Evolutionary conservation across 2,888 invertebrate genomes (phyloP), one percentile per base, ranked within the genome.

Genomic region (Drosophila pseudotakahashii): DNA sequence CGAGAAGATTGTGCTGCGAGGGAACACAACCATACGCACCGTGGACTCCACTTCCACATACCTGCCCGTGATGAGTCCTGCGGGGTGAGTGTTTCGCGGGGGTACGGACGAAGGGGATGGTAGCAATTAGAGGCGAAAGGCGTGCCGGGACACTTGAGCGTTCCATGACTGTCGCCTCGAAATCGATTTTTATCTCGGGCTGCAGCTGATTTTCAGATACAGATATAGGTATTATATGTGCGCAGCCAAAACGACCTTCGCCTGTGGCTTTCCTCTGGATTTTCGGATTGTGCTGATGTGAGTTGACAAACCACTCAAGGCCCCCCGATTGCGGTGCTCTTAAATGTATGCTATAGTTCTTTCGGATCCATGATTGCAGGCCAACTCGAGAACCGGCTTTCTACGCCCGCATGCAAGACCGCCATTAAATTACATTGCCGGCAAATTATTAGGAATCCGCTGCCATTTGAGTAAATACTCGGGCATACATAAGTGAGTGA

Each of bases 1-100:
- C 67, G 92, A 92, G 82, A 92, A 92, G 85, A 78, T 92, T 75
- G 90, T 92, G 53, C 79, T 92, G 62, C 90, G 91, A 48, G 92
- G 92, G 9, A 92, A 92, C 76, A 92, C 92, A 50, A 89, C 92
- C 50, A 92, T 92, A 71, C 90, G 92, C 66, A 92, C 92, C 42
- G 79, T 92, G 83, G 91, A 92, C 76, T 92, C 91, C 64, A 92
- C 92, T 68, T 91, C 92, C 76, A 91, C 92, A 37, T 92, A 91
- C 88, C 77, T 92, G 70, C 92, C 92, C 57, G 78, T 90, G 68
- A 81, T 89, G 85, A 72, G 50, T 58, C 67, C 74, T 7, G 68
- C 78, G 68, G 82, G 92, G 92, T 90, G 78, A 88, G 91, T 47
- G 47, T 86, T 48, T 42, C 9, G 36, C 34, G 19, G 11, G 11